phyloP scores from a whole-genome alignment of 1,140 invertebrate genomes.

The Lanistes nyassanus region DNA sequence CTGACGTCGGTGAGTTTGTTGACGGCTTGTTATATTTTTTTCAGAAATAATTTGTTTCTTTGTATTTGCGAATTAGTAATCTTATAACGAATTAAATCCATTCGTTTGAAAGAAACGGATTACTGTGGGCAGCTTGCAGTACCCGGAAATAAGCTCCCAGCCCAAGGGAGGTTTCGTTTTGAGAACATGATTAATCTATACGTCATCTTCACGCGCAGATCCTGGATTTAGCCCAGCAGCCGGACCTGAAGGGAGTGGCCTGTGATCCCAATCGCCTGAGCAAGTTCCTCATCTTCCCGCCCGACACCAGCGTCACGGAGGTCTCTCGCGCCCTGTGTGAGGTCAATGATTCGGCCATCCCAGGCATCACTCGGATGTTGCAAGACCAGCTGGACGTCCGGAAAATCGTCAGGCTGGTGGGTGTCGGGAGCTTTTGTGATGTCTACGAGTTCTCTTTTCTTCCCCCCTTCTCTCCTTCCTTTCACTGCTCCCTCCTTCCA shows the following conservation, averaged over 20 bases:
- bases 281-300: slow-evolving; percentile 40
- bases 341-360: slow-evolving; percentile 31
- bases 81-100: no score
- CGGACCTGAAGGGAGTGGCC: slow-evolving; percentile 41
- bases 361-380: slow-evolving; percentile 34
- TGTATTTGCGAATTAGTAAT: background rate
- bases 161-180: no score
- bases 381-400: slow-evolving; percentile 42
- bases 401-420: slow-evolving; percentile 42
- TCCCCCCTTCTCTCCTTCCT: background rate
- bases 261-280: slow-evolving; percentile 39
- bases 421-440: slow-evolving; percentile 23
- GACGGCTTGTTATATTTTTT: no score
- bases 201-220: slow-evolving; percentile 17
- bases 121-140: no score
- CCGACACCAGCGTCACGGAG: slow-evolving; percentile 25
- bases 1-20: slow-evolving; percentile 34
- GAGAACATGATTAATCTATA: background rate
- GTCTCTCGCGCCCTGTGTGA: slow-evolving; percentile 41
- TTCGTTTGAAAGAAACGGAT: no score
- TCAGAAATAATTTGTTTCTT: background rate
- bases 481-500: background rate
- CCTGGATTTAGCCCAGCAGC: slow-evolving; percentile 30
- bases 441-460: no score
- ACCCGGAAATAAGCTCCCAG: no score